Evolutionary conservation across 2,888 invertebrate species (phyloP).

Genomic region (Drosophila paranaensis): DNA sequence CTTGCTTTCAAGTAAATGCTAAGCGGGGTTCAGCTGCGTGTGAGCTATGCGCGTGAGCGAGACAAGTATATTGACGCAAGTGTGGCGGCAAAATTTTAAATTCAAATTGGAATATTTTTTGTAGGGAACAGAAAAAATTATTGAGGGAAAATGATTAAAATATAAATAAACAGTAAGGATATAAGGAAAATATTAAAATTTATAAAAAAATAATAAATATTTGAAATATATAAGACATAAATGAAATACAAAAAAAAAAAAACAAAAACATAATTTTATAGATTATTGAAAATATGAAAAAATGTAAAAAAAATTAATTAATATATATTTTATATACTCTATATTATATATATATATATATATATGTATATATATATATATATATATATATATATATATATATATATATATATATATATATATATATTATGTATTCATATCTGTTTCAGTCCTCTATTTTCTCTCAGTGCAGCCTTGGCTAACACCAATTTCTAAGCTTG

Average conservation of each 20-base stretch:
- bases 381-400: too few relatives aligned
- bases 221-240: background rate
- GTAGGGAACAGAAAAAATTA: too few relatives aligned
- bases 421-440: too few relatives aligned
- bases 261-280: too few relatives aligned
- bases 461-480: constrained; percentile 5
- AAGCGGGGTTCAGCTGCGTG: background rate
- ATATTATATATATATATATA: too few relatives aligned
- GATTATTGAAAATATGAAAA: too few relatives aligned
- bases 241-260: too few relatives aligned
- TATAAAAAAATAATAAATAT: background rate
- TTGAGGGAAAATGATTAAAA: background rate
- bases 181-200: background rate
- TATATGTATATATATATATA: too few relatives aligned
- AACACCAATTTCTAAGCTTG: constrained; percentile 16
- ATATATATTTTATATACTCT: too few relatives aligned
- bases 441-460: background rate
- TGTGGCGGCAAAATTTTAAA: constrained; percentile 24
- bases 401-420: too few relatives aligned
- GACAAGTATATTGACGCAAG: background rate
- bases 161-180: background rate
- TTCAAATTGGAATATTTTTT: constrained; percentile 11
- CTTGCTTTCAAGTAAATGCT: constrained; percentile 5
- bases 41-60: constrained; percentile 11
- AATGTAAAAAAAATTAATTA: too few relatives aligned